Conservation (phyloP, 2,113 vertebrate genomes). For the Bagarius yarrelli region DNA sequence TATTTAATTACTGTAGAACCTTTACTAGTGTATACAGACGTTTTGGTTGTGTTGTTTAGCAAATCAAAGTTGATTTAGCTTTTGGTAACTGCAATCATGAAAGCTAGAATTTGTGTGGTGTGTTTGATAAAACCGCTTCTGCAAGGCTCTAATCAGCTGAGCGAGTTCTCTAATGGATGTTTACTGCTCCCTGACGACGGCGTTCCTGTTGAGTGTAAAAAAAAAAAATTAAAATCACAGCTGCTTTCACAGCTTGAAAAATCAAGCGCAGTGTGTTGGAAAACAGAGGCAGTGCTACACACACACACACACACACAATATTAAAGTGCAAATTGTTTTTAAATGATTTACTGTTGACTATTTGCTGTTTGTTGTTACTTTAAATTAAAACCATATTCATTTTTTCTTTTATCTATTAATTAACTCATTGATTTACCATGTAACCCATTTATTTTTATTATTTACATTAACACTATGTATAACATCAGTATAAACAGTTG, state of each 20-base stretch:
- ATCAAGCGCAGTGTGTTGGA: background rate
- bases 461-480: too few relatives aligned
- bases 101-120: background rate
- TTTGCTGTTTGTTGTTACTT: background rate
- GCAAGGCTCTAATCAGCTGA: constrained; percentile 19
- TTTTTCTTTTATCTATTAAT: background rate
- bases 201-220: constrained; percentile 4
- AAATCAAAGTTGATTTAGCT: background rate
- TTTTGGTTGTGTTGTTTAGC: background rate
- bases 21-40: too few relatives aligned
- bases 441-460: too few relatives aligned
- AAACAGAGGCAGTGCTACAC: background rate
- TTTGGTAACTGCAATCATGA: background rate
- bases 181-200: constrained; percentile 10
- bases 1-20: too few relatives aligned
- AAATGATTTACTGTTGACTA: background rate
- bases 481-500: too few relatives aligned
- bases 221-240: background rate
- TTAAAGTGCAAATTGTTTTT: background rate
- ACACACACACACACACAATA: background rate
- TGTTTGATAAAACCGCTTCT: background rate
- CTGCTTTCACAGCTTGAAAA: constrained; percentile 2
- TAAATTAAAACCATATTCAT: background rate
- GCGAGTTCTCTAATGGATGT: constrained; percentile 10
- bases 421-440: too few relatives aligned